Conservation (phyloP, 1,140 invertebrate species). For the Meloidogyne chitwoodi region DNA sequence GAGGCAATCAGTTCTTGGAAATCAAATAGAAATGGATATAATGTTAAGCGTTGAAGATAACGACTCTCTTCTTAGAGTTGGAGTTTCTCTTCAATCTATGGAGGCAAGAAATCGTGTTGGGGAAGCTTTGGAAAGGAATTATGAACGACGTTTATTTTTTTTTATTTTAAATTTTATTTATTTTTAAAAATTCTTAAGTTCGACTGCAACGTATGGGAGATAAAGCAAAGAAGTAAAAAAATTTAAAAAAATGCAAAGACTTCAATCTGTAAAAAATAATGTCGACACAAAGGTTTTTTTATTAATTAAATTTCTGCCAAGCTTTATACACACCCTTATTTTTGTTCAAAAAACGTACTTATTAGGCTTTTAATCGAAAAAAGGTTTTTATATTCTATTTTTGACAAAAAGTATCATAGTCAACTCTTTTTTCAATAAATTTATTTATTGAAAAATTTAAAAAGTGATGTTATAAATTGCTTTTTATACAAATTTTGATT, state of each 20-base stretch:
- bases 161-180: not conserved
- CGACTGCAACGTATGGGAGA: not conserved
- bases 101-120: constrained; percentile 59
- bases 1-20: constrained; percentile 55
- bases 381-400: no score
- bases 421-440: no score
- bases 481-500: no score
- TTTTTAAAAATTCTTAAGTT: not conserved
- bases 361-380: no score
- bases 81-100: constrained; percentile 50
- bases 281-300: not conserved
- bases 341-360: no score
- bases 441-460: no score
- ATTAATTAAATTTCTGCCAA: no score
- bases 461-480: no score
- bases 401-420: no score
- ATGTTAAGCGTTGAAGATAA: constrained; percentile 59
- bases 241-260: no score
- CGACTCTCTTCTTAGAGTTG: constrained; percentile 48
- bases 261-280: not conserved
- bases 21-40: constrained; percentile 60
- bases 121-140: constrained; percentile 58
- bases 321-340: no score
- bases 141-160: constrained; percentile 51
- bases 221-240: not conserved